Evolutionary conservation across 2,113 vertebrate species (phyloP), one percentile per base, ranked within the genome.

Genomic region (Pseudolaguvia tuberculata): DNA sequence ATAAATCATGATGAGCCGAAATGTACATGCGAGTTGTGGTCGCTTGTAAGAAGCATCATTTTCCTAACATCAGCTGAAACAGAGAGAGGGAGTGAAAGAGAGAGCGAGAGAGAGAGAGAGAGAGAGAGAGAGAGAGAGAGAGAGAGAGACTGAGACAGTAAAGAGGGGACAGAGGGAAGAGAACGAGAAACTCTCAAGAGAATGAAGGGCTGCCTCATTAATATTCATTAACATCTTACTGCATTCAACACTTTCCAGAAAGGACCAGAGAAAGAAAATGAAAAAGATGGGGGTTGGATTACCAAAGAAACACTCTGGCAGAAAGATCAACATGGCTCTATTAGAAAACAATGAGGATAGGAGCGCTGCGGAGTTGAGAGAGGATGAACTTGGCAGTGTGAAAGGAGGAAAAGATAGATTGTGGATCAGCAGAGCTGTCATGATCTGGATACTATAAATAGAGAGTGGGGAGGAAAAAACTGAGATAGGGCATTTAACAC

Each of bases 31-130:
- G 73, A 62, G 82, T 59, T 78, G 57, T 72, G 45, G 71, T 63
- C 82, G 80, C 61, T 84, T 70, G 55, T 8, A 6, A 72, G 35
- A 15, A 13, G 45, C 25, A 58, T 72, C 74, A 81, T 77, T 83
- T 82, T 81, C 63, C n/a, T n/a, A 84, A 79, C 86, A 85, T 88
- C 83, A 90, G 81, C 84, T 89, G 81, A 91, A 92, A 92, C 69
- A 82, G 52, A 70, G 88, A 86, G 83, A 89, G 73, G 17, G 31
- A 62, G 89, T 87, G 82, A 84, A 23, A 75, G 47, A 31, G 51
- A n/a, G 56, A 17, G 71, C n/a, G 45, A 53, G 45, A 23, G 39
- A 56, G 86, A 80, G 81, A 13, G 6, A 65, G 84, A 78, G 35
- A 61, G 21, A 25, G 21, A 5, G 39, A 42, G 39, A 9, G 39